Evolutionary conservation across 2,888 invertebrate species (phyloP).

Genomic region (Hymenopus coronatus): DNA sequence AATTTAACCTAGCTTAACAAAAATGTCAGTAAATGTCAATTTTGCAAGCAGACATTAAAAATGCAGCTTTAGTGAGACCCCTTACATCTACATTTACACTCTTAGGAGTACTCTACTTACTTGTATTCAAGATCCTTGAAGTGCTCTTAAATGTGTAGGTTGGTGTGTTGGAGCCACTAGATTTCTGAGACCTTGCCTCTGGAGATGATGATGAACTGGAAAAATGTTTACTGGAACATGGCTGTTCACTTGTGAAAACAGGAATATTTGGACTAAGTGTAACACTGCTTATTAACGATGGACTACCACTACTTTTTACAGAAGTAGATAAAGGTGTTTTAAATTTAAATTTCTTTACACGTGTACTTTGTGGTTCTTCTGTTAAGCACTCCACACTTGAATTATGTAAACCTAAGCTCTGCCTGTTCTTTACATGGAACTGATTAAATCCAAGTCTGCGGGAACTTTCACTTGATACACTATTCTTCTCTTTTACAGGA

Average conservation of each 20-base stretch:
- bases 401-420: neutral
- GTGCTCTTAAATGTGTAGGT: neutral
- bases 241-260: neutral
- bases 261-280: neutral
- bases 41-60: too few species aligned
- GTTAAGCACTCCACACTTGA: neutral
- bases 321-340: neutral
- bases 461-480: neutral
- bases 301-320: neutral
- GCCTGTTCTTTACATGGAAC: neutral
- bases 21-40: too few species aligned
- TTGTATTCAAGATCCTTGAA: neutral
- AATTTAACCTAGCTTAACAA: too few species aligned
- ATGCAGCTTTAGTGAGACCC: neutral
- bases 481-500: neutral
- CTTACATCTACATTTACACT: neutral
- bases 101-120: neutral
- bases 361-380: neutral
- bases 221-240: neutral
- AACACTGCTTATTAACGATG: neutral
- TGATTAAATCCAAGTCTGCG: neutral
- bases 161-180: neutral
- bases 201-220: neutral
- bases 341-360: neutral
- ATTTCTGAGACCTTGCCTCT: neutral